A percentile compares a stretch with the other conserved stretches of the same genome.
phyloP scores from a whole-genome alignment of 1,140 invertebrate genomes.

The Helicoverpa zea region DNA sequence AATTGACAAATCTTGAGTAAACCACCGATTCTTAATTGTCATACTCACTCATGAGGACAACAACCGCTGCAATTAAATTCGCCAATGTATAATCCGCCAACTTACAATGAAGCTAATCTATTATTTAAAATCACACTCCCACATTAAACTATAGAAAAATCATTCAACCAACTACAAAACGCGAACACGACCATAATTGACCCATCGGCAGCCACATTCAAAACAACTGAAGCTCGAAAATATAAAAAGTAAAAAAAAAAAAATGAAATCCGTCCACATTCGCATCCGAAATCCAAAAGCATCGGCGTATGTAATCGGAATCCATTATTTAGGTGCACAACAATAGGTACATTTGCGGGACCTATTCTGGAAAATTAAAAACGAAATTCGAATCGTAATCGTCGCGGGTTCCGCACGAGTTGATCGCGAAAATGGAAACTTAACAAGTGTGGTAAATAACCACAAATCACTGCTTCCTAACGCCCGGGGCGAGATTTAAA shows the following conservation, averaged over 20 bases:
- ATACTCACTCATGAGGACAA: too few relatives aligned
- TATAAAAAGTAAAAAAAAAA: slow-evolving; percentile 47
- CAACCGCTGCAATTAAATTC: too few relatives aligned
- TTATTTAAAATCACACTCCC: background rate
- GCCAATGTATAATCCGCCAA: too few relatives aligned
- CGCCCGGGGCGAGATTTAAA: slow-evolving; percentile 83
- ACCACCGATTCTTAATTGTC: too few relatives aligned
- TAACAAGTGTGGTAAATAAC: slow-evolving; percentile 85
- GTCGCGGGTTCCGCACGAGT: slow-evolving; percentile 79
- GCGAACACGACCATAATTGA: slow-evolving; percentile 13
- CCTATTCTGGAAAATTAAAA: slow-evolving; percentile 83
- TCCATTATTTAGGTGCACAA: slow-evolving; percentile 47
- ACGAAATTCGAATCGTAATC: slow-evolving; percentile 78
- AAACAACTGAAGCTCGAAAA: slow-evolving; percentile 11
- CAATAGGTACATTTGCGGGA: slow-evolving; percentile 48
- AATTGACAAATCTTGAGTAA: too few relatives aligned
- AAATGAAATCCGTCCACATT: slow-evolving; percentile 38
- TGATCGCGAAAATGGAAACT: slow-evolving; percentile 77
- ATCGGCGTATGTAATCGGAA: slow-evolving; percentile 43
- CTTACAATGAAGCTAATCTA: too few relatives aligned
- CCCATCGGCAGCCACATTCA: slow-evolving; percentile 26
- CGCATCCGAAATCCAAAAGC: slow-evolving; percentile 12
- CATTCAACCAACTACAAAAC: background rate
- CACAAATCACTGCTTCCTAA: slow-evolving; percentile 84
- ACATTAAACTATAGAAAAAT: background rate